These are phyloP conservation scores for Sigmodon hispidus DNA, from an alignment of 2,113 vertebrate species.

Conservation along the genomic window DNA sequence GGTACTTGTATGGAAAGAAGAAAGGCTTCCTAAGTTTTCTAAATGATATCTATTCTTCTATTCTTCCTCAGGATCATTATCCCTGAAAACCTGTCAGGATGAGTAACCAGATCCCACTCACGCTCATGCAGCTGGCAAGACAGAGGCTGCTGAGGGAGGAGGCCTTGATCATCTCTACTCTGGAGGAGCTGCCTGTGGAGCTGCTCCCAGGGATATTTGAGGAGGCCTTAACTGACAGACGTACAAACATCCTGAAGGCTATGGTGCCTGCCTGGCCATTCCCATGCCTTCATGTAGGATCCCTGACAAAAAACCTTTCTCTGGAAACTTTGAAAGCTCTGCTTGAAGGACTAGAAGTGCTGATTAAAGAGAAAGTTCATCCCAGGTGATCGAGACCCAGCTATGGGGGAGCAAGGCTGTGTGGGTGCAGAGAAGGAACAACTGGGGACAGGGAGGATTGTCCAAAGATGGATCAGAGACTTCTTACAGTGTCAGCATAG, in stretches of 20 bases:
- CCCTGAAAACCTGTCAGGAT: not conserved
- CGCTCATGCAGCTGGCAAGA: not conserved
- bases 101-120: not conserved
- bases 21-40: not conserved
- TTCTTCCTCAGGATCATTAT: not conserved
- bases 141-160: not conserved
- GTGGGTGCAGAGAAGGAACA: not conserved
- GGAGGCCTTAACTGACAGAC: not conserved
- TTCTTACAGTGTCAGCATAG: not conserved
- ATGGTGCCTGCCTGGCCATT: not conserved
- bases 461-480: not conserved
- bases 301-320: fast-evolving
- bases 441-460: not conserved
- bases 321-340: not conserved
- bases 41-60: not conserved
- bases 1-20: not conserved
- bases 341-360: not conserved
- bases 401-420: not conserved
- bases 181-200: too few species aligned
- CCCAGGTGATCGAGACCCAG: not conserved
- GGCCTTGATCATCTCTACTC: not conserved
- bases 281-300: not conserved
- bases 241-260: not conserved
- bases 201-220: too few species aligned
- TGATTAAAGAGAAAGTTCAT: not conserved